Percentiles rank a stretch among this genome's conserved stretches.
Conservation (phyloP, 2,888 invertebrate genomes). For the Drosophila mimica region DNA sequence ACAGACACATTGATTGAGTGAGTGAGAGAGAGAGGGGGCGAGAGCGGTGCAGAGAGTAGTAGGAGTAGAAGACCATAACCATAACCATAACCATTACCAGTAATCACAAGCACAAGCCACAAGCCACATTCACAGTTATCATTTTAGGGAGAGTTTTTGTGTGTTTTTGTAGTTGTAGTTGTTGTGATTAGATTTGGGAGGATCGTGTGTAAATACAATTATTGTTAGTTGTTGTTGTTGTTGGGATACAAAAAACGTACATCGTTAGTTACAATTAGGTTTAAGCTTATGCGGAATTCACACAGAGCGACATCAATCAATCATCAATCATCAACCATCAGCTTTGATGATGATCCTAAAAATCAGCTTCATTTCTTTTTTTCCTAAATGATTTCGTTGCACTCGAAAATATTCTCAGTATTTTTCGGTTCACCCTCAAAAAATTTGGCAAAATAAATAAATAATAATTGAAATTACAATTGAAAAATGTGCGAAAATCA, state of each 20-base stretch:
- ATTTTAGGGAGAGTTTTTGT: slow-evolving; percentile 34
- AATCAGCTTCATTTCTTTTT: neutral
- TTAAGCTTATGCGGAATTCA: neutral
- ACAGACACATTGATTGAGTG: slow-evolving; percentile 47
- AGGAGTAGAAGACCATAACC: slow-evolving; percentile 38
- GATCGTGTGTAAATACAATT: slow-evolving; percentile 10
- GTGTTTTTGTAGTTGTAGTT: slow-evolving; percentile 11
- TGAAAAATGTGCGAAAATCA: neutral
- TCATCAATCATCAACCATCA: neutral
- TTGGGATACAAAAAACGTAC: slow-evolving; percentile 29
- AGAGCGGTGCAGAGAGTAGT: slow-evolving; percentile 47
- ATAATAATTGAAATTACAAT: neutral
- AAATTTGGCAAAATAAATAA: neutral
- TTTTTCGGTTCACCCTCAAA: neutral
- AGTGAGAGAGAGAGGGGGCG: slow-evolving; percentile 10
- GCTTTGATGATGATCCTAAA: neutral
- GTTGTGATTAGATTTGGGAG: slow-evolving; percentile 26
- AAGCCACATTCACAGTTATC: slow-evolving; percentile 35
- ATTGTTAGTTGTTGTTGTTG: slow-evolving; percentile 31
- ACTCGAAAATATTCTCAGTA: neutral
- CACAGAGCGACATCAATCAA: neutral
- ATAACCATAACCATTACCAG: slow-evolving; percentile 45
- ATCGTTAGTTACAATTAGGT: slow-evolving; percentile 40
- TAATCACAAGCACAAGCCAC: slow-evolving; percentile 49
- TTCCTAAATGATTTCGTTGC: neutral